Evolutionary conservation across 2,113 vertebrate genomes (phyloP).

Genomic region (Peromyscus polionotus): DNA sequence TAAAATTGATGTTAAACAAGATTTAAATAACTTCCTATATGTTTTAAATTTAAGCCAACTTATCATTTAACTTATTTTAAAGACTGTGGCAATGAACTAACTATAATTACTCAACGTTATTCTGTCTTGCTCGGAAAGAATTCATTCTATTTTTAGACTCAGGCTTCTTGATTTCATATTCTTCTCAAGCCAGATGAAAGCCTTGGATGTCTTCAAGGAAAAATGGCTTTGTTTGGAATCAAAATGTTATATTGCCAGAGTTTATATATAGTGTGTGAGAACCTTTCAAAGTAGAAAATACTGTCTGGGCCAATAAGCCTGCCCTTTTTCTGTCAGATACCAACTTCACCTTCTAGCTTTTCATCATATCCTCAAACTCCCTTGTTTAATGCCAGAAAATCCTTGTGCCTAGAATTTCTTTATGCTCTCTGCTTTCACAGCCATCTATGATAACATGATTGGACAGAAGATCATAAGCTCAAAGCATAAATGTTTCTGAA

Average conservation of each 20-base stretch:
- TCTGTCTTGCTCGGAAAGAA: constrained; percentile 40
- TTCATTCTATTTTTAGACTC: constrained; percentile 42
- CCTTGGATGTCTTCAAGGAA: constrained; percentile 48
- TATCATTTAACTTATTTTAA: constrained; percentile 21
- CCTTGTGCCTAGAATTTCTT: constrained; percentile 57
- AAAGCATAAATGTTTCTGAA: constrained; percentile 68
- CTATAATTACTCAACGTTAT: constrained; percentile 44
- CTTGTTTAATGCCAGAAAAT: constrained; percentile 68
- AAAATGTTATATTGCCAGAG: constrained; percentile 59
- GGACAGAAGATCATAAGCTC: constrained; percentile 71
- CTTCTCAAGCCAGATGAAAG: constrained; percentile 49
- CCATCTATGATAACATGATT: constrained; percentile 75
- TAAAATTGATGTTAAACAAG: neutral
- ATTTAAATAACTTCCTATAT: constrained; percentile 51
- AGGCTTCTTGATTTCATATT: constrained; percentile 62
- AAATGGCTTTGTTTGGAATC: constrained; percentile 65
- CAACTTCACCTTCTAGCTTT: constrained; percentile 70
- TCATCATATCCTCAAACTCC: constrained; percentile 34
- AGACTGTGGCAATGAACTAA: neutral
- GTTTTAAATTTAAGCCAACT: neutral
- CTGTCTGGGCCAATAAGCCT: constrained; percentile 23
- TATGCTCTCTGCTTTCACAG: constrained; percentile 59
- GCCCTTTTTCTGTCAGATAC: constrained; percentile 44
- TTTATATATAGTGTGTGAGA: constrained; percentile 63
- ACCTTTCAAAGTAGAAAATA: constrained; percentile 58